phyloP scores from a whole-genome alignment of 2,113 vertebrate genomes.

The Falcunculus frontatus region DNA sequence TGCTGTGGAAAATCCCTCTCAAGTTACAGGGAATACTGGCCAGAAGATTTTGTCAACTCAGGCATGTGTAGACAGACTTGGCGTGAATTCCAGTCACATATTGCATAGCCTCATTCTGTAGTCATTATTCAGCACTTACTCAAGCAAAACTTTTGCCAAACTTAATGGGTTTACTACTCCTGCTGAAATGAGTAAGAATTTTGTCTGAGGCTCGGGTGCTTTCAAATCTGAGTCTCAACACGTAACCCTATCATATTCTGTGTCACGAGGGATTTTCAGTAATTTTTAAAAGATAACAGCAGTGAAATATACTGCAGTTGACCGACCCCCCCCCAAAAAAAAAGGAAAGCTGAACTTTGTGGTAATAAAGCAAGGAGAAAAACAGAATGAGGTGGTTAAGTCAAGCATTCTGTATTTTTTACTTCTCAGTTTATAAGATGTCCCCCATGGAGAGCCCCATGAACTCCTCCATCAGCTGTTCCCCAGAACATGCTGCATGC shows the following conservation, averaged over 20 bases:
- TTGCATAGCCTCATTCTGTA: conserved; percentile 41
- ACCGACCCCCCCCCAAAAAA: no score
- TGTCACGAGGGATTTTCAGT: background rate
- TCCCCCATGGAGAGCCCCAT: background rate
- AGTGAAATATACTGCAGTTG: background rate
- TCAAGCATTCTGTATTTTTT: background rate
- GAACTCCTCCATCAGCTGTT: background rate
- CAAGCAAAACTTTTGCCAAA: conserved; percentile 57
- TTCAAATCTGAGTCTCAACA: background rate
- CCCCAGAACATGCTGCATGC: background rate
- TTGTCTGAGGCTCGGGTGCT: background rate
- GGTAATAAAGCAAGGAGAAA: background rate
- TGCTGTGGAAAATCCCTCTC: background rate
- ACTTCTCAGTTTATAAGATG: background rate
- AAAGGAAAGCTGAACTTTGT: background rate
- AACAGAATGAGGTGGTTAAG: background rate
- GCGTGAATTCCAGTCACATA: conserved; percentile 46
- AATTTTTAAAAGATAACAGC: background rate
- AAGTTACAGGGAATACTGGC: background rate
- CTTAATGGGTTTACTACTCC: conserved; percentile 9
- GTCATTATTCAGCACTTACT: conserved; percentile 63
- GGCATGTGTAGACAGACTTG: conserved; percentile 7
- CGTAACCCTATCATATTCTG: background rate
- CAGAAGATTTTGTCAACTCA: conserved; percentile 1
- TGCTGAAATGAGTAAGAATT: background rate